Percentiles rank a stretch among this genome's conserved stretches.
Conservation (phyloP, 2,113 vertebrate genomes). For the Ranitomeya imitator region DNA sequence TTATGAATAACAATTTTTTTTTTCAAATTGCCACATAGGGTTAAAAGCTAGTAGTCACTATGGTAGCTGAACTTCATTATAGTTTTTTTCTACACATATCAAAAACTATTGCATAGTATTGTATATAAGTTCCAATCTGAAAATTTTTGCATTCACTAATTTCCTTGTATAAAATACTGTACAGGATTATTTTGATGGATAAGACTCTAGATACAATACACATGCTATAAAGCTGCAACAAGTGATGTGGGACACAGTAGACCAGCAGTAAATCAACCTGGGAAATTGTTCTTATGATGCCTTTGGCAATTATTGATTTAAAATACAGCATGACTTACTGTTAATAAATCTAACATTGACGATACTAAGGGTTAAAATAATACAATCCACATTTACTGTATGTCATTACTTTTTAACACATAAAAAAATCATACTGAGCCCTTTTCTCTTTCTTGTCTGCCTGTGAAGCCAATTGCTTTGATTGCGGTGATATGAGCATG, state of each 20-base stretch:
- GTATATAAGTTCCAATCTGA: too few relatives aligned
- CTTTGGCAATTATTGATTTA: background rate
- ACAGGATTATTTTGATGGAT: too few relatives aligned
- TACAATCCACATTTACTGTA: slow-evolving; percentile 76
- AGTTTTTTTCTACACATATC: too few relatives aligned
- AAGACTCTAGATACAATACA: background rate
- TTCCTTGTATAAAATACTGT: too few relatives aligned
- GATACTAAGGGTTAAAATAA: slow-evolving; percentile 82
- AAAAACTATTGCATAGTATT: too few relatives aligned
- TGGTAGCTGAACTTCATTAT: too few relatives aligned
- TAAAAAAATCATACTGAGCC: slow-evolving; percentile 73
- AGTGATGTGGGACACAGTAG: background rate
- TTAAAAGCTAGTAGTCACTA: too few relatives aligned
- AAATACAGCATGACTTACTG: background rate
- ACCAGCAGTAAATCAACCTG: background rate
- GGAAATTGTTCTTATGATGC: background rate
- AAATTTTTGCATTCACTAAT: too few relatives aligned
- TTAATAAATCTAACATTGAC: slow-evolving; percentile 3
- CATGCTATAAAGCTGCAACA: background rate
- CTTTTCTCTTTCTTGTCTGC: slow-evolving; percentile 76
- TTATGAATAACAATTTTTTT: too few relatives aligned
- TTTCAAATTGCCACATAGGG: too few relatives aligned
- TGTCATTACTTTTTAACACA: slow-evolving; percentile 87
- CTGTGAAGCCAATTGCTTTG: slow-evolving; percentile 94
- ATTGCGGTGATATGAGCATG: slow-evolving; percentile 92